Conservation (phyloP, 1,140 invertebrate species). For the Habropoda laboriosa region DNA sequence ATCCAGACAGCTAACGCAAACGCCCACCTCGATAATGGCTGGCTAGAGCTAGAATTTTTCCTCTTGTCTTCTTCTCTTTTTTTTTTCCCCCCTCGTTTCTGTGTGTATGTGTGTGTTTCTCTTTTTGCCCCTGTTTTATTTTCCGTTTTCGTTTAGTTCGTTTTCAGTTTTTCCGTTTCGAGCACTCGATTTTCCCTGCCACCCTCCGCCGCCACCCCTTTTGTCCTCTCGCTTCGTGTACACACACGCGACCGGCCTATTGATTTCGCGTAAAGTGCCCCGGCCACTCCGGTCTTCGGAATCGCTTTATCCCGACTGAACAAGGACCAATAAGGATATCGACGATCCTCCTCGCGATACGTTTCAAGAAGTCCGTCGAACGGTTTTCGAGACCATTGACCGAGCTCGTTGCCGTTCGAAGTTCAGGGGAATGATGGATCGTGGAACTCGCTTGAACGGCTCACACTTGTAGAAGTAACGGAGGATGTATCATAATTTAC, state of each 20-base stretch:
- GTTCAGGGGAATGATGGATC: neutral
- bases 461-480: neutral
- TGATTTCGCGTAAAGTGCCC: constrained; percentile 36
- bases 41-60: constrained; percentile 18
- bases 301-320: neutral
- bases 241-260: constrained; percentile 13
- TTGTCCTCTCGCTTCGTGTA: neutral
- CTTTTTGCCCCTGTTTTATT: neutral
- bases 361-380: neutral
- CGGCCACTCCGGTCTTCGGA: neutral
- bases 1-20: constrained; percentile 46
- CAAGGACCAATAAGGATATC: neutral
- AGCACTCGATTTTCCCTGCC: neutral
- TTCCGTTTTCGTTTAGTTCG: too few relatives aligned
- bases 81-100: neutral
- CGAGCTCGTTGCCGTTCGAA: neutral
- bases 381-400: too few relatives aligned
- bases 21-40: constrained; percentile 49
- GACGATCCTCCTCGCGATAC: neutral
- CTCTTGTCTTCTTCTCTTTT: constrained; percentile 21
- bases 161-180: neutral
- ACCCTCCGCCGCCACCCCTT: too few relatives aligned
- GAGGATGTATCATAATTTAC: neutral
- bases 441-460: neutral
- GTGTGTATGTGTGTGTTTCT: neutral